Conservation (phyloP, 2,797 vertebrate species). For the Sebastes kiyomatsui region DNA sequence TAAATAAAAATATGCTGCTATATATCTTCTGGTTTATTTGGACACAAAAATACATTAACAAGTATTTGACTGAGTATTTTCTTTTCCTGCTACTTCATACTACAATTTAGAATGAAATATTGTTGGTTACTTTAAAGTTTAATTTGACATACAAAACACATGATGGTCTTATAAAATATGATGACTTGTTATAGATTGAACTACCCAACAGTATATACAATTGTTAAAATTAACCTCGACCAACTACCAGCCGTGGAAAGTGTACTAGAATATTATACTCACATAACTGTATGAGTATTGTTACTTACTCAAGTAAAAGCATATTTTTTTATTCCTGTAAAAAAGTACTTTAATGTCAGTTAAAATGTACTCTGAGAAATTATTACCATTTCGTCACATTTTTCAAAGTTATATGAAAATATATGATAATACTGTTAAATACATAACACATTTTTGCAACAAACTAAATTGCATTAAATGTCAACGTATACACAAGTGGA, state of each 20-base stretch:
- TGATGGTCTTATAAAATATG: not conserved
- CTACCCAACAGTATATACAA: not conserved
- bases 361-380: not conserved
- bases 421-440: not conserved
- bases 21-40: constrained; percentile 16
- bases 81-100: not conserved
- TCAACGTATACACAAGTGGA: not conserved
- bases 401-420: not conserved
- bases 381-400: not conserved
- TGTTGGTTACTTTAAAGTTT: not conserved
- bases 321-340: not conserved
- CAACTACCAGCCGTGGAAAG: not conserved
- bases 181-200: not conserved
- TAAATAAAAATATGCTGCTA: constrained; percentile 83
- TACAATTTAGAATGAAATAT: not conserved
- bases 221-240: not conserved
- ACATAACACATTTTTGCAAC: not conserved
- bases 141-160: not conserved
- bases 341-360: not conserved
- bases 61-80: not conserved
- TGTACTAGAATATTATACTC: not conserved
- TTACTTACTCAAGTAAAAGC: not conserved
- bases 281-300: not conserved
- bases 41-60: not conserved
- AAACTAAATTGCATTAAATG: not conserved